Evolutionary conservation across 2,797 vertebrate species (phyloP).

Genomic region (Rhabdomys pumilio): DNA sequence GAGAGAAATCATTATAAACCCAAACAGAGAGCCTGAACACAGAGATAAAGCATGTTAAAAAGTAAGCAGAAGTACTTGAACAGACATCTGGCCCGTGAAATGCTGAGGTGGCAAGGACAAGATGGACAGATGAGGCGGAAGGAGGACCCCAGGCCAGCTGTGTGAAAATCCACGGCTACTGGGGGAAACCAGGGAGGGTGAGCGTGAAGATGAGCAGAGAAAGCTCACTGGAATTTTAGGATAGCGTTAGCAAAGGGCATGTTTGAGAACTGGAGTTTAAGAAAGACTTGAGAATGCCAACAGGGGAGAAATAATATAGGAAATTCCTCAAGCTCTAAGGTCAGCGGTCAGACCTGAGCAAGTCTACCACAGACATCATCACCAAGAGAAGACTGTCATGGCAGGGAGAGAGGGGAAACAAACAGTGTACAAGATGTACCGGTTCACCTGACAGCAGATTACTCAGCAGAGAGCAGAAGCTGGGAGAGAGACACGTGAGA

Average conservation of each 20-base stretch:
- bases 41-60: neutral
- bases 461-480: neutral
- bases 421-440: neutral
- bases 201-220: neutral
- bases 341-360: neutral
- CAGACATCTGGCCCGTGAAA: neutral
- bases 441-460: neutral
- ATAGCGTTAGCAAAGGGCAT: no score
- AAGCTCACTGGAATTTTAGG: neutral
- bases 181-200: accelerated
- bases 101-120: neutral
- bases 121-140: neutral
- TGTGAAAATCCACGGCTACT: neutral
- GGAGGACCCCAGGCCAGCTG: neutral
- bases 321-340: neutral
- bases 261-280: neutral
- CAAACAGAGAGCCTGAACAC: neutral
- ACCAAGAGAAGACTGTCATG: neutral
- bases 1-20: neutral
- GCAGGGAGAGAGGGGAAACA: neutral
- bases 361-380: neutral
- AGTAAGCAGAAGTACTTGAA: neutral
- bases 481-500: neutral
- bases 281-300: neutral
- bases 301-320: no score